Evolutionary conservation across 2,888 invertebrate species (phyloP).

Genomic region (Xestia ashworthii): DNA sequence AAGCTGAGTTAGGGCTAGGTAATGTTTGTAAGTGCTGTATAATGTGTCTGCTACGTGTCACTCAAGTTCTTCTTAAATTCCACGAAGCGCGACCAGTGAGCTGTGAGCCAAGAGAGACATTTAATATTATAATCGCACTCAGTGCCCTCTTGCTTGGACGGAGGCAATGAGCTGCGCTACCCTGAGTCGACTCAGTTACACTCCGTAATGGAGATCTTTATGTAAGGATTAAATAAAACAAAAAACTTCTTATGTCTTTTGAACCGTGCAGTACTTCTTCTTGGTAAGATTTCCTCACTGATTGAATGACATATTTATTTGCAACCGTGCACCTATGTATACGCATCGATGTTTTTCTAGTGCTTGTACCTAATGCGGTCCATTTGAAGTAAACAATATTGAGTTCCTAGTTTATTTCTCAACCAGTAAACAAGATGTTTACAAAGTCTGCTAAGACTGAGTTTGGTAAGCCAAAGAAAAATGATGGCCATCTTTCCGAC

Average conservation of each 20-base stretch:
- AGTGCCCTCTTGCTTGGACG: not conserved
- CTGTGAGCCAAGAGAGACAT: conserved; percentile 39
- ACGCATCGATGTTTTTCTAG: conserved; percentile 8
- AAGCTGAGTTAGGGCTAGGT: conserved; percentile 7
- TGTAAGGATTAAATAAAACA: conserved; percentile 30
- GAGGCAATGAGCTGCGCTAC: conserved; percentile 41
- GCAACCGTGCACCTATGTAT: conserved; percentile 6
- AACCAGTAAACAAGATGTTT: conserved; percentile 22
- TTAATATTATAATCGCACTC: conserved; percentile 52
- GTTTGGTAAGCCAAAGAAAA: conserved; percentile 30
- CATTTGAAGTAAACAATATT: conserved; percentile 50
- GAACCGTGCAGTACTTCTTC: not conserved
- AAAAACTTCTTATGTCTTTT: conserved; percentile 14
- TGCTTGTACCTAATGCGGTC: conserved; percentile 35
- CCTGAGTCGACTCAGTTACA: conserved; percentile 43
- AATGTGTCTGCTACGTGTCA: conserved; percentile 35
- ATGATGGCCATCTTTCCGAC: conserved; percentile 27
- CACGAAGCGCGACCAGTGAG: conserved; percentile 36
- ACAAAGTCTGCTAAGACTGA: conserved; percentile 5
- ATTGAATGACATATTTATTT: not conserved
- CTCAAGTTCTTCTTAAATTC: conserved; percentile 52
- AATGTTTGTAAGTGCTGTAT: conserved; percentile 29
- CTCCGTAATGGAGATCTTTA: conserved; percentile 32
- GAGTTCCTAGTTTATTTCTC: conserved; percentile 34
- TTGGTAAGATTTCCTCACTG: not conserved